Percentiles rank a stretch among this genome's conserved stretches.
These are phyloP conservation scores for Scomberomorus guttatus DNA, from an alignment of 2,797 vertebrate species.

Conservation along the genomic window DNA sequence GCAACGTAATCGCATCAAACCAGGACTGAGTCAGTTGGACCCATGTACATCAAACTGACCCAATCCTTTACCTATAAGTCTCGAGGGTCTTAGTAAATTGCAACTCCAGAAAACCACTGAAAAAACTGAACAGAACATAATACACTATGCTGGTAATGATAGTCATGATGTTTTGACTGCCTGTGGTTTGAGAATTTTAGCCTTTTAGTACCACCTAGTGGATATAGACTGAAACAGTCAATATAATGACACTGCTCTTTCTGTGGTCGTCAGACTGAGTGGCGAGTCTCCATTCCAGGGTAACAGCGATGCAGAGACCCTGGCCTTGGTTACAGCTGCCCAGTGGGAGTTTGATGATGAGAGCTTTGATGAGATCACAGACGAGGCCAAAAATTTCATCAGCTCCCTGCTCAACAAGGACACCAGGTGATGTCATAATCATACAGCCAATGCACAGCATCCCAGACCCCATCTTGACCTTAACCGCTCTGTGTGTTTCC, in stretches of 20 bases:
- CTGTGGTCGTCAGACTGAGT: conserved; percentile 82
- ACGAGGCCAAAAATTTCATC: conserved; percentile 90
- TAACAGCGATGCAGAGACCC: conserved; percentile 87
- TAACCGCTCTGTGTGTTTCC: conserved; percentile 1
- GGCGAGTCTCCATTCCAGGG: conserved; percentile 94
- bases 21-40: not conserved
- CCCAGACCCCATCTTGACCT: not conserved
- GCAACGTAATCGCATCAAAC: not conserved
- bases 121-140: not conserved
- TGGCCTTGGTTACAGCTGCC: conserved; percentile 89
- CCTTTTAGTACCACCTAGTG: conserved; percentile 52
- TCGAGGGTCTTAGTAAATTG: not conserved
- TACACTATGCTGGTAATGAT: not conserved
- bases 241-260: not conserved
- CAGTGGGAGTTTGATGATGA: conserved; percentile 91
- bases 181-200: not conserved
- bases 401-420: conserved; percentile 88
- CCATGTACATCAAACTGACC: not conserved
- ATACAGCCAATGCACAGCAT: too few relatives aligned
- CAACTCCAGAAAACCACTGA: not conserved
- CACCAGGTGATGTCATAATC: conserved; percentile 74
- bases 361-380: conserved; percentile 88
- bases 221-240: not conserved
- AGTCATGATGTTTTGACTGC: not conserved
- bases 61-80: not conserved